phyloP scores from a whole-genome alignment of 2,797 vertebrate genomes.

The Phaenicophaeus curvirostris region DNA sequence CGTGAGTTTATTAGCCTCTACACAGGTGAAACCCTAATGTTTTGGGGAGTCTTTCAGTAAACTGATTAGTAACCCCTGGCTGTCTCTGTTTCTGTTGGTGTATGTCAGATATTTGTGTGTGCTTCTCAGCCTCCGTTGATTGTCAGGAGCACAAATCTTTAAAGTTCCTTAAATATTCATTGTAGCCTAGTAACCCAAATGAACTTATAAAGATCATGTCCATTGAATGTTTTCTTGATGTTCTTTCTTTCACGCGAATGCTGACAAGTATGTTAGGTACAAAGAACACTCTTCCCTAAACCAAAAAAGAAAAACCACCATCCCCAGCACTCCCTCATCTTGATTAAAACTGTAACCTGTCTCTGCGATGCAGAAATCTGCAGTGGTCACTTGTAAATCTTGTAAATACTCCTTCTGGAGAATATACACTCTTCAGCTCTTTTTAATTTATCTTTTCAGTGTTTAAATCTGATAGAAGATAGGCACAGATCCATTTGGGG shows the following conservation, averaged over 20 bases:
- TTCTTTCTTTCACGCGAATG: background rate
- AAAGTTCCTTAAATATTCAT: background rate
- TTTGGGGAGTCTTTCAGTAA: background rate
- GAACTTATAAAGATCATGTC: background rate
- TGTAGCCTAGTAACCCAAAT: background rate
- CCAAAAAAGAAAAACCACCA: background rate
- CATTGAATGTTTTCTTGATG: background rate
- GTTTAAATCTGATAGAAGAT: background rate
- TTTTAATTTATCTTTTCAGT: background rate
- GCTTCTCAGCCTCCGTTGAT: background rate
- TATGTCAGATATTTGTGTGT: background rate
- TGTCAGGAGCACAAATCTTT: background rate
- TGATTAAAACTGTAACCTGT: background rate
- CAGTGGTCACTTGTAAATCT: background rate
- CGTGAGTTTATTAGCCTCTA: background rate
- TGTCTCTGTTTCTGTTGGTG: background rate
- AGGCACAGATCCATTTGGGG: background rate
- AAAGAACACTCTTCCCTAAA: background rate
- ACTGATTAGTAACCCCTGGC: background rate
- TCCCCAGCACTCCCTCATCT: background rate
- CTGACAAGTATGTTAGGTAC: background rate
- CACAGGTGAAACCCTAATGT: fast-evolving
- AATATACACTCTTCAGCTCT: background rate
- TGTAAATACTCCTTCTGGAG: background rate
- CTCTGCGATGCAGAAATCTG: background rate